phyloP scores from a whole-genome alignment of 2,113 vertebrate genomes.

The Artemisiospiza belli region DNA sequence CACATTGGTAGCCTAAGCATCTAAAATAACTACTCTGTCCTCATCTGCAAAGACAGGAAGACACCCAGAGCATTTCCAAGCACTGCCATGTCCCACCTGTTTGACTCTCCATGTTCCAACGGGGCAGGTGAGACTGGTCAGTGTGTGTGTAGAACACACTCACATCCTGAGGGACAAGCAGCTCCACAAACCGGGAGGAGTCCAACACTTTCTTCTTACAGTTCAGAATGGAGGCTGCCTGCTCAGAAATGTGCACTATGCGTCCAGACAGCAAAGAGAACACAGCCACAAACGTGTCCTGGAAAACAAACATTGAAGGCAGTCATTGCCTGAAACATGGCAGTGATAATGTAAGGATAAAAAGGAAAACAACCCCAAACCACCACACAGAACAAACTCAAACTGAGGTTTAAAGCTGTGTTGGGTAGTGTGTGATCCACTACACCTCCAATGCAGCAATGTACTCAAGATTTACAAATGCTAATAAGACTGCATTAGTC shows the following conservation, averaged over 20 bases:
- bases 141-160: slow-evolving; percentile 86
- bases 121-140: slow-evolving; percentile 80
- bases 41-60: background rate
- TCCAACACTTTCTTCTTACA: slow-evolving; percentile 83
- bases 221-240: slow-evolving; percentile 82
- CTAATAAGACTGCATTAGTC: background rate
- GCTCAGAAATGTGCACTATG: slow-evolving; percentile 84
- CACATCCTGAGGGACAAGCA: slow-evolving; percentile 87
- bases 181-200: slow-evolving; percentile 84
- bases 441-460: background rate
- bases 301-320: slow-evolving; percentile 10
- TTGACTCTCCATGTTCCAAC: slow-evolving; percentile 77
- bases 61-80: background rate
- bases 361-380: background rate
- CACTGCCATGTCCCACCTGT: slow-evolving; percentile 39
- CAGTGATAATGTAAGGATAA: background rate
- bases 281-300: slow-evolving; percentile 88
- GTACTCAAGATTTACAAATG: background rate
- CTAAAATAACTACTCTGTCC: background rate
- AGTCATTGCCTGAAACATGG: background rate
- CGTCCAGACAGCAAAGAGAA: slow-evolving; percentile 86
- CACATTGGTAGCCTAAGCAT: background rate
- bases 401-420: background rate
- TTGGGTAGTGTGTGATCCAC: background rate
- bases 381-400: background rate